Evolutionary conservation across 92 coral and sea anemone species (phyloP).

Genomic region (Pocillopora grandis): DNA sequence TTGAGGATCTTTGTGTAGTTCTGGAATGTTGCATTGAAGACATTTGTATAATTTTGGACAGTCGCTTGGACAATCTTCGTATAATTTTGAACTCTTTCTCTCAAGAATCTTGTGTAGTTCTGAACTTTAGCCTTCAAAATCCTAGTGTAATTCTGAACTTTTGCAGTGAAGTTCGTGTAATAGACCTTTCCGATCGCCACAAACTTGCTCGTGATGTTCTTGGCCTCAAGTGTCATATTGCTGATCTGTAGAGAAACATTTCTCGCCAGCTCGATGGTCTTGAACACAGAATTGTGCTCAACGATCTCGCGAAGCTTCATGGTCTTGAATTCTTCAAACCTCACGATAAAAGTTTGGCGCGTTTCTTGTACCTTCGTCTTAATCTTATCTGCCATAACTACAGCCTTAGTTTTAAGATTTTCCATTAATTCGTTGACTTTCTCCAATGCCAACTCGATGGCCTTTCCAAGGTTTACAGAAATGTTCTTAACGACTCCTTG

Average conservation of each 20-base stretch:
- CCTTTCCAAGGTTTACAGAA: constrained; percentile 16
- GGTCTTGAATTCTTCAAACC: constrained; percentile 67
- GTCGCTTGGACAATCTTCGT: not conserved
- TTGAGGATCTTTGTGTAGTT: constrained; percentile 13
- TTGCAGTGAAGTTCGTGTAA: constrained; percentile 69
- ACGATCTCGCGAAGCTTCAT: constrained; percentile 87
- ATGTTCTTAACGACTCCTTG: constrained; percentile 46
- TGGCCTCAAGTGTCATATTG: constrained; percentile 59
- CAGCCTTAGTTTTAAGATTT: constrained; percentile 44
- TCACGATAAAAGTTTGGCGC: constrained; percentile 42
- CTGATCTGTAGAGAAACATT: constrained; percentile 61
- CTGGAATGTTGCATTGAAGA: constrained; percentile 4
- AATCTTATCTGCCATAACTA: constrained; percentile 41
- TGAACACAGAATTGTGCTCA: constrained; percentile 76
- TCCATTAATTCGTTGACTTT: constrained; percentile 31
- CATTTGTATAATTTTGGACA: not conserved
- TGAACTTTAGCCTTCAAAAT: constrained; percentile 19
- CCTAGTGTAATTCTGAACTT: constrained; percentile 47
- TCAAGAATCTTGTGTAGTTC: constrained; percentile 23
- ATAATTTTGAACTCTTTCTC: not conserved
- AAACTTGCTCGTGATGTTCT: constrained; percentile 66
- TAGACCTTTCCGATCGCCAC: constrained; percentile 68
- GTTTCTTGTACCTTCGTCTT: constrained; percentile 54
- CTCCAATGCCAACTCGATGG: constrained; percentile 35
- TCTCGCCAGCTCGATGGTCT: constrained; percentile 65